Evolutionary conservation across 1,140 invertebrate species (phyloP).

Genomic region (Drosophila miranda): DNA sequence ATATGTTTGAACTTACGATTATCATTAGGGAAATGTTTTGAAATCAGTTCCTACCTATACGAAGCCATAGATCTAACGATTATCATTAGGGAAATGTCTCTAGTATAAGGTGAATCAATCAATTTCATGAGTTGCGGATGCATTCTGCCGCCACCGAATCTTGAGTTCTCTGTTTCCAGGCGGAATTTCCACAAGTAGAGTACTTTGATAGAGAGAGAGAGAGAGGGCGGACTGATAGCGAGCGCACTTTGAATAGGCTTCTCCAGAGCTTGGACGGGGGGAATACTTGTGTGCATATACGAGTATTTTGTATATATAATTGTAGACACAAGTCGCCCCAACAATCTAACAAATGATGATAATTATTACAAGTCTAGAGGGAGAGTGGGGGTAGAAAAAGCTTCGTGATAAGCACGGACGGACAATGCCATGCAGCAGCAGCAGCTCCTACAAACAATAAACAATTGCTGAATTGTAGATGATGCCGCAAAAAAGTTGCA

Average conservation of each 20-base stretch:
- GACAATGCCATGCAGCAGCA: constrained; percentile 44
- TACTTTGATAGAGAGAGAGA: constrained; percentile 38
- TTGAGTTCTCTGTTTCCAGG: constrained; percentile 29
- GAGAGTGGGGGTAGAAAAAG: constrained; percentile 8
- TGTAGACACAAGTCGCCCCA: constrained; percentile 9
- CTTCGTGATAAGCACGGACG: constrained; percentile 51
- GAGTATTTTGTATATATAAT: constrained; percentile 3
- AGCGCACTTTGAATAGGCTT: constrained; percentile 52
- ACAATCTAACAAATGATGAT: constrained; percentile 27
- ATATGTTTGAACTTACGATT: too few relatives aligned
- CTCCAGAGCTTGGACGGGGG: constrained; percentile 17
- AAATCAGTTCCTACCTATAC: too few relatives aligned
- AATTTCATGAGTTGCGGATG: constrained; percentile 28
- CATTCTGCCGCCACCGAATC: constrained; percentile 8
- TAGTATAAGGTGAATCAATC: constrained; percentile 7
- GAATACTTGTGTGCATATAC: neutral
- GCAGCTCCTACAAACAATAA: constrained; percentile 47
- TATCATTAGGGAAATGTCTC: too few relatives aligned
- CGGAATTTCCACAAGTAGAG: constrained; percentile 21
- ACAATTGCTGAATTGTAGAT: constrained; percentile 36
- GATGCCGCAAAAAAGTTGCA: constrained; percentile 46
- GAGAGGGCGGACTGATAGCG: constrained; percentile 18
- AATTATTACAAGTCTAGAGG: constrained; percentile 29
- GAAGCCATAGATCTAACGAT: too few relatives aligned
- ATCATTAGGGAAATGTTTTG: too few relatives aligned